Conservation (phyloP, 2,888 invertebrate genomes). For the Spisula solida region DNA sequence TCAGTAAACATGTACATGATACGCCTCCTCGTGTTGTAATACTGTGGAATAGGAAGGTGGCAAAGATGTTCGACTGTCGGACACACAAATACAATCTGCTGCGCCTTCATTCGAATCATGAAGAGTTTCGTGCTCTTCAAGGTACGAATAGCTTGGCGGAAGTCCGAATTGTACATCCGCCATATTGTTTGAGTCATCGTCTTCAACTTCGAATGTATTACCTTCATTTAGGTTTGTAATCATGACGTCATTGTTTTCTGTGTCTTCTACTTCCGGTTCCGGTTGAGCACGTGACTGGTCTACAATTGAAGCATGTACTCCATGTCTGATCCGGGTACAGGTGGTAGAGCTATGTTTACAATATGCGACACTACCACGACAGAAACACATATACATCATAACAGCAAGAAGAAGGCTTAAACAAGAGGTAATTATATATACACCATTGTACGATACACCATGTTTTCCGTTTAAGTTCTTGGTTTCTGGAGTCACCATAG, state of each 20-base stretch:
- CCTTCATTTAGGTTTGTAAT: background rate
- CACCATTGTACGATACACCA: background rate
- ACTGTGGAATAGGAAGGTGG: slow-evolving; percentile 10
- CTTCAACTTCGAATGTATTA: background rate
- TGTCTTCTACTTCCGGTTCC: background rate
- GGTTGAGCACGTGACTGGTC: background rate
- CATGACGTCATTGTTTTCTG: background rate
- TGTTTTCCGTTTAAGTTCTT: background rate
- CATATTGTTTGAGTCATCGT: background rate
- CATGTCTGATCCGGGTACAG: background rate
- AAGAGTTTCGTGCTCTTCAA: background rate
- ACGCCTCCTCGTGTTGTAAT: background rate
- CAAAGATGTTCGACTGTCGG: background rate
- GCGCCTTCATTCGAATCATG: background rate
- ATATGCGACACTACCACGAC: background rate
- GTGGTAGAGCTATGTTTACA: background rate
- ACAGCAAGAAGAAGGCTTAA: background rate
- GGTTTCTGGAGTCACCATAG: background rate
- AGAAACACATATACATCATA: background rate
- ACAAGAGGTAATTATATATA: background rate
- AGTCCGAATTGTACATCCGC: background rate
- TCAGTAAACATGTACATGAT: background rate
- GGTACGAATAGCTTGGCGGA: slow-evolving; percentile 1
- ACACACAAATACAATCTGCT: background rate
- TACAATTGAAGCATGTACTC: background rate